Conservation (phyloP, 2,113 vertebrate species). For the Recurvirostra avosetta region DNA sequence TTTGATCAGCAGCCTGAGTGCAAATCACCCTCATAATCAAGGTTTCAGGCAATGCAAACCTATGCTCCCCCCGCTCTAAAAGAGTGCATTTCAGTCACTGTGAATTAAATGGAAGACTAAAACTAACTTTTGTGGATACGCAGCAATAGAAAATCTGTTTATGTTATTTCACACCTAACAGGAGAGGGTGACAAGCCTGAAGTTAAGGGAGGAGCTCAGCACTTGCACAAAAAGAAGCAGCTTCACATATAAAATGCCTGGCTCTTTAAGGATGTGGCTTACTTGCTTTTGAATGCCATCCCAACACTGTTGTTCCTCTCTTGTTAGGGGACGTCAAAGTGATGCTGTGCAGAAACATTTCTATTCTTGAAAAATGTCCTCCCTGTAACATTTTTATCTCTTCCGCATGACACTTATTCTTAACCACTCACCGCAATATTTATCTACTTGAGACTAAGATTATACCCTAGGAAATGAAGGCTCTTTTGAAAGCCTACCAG, state of each 20-base stretch:
- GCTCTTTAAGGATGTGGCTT: background rate
- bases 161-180: background rate
- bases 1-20: conserved; percentile 14
- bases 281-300: background rate
- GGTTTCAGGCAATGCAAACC: background rate
- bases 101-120: background rate
- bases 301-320: background rate
- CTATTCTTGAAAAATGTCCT: background rate
- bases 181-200: background rate
- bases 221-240: background rate
- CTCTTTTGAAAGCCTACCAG: background rate
- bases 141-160: background rate
- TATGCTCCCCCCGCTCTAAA: background rate
- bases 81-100: background rate
- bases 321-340: background rate
- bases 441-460: conserved; percentile 2
- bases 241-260: background rate
- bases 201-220: background rate
- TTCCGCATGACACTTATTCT: background rate
- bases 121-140: background rate
- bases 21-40: background rate
- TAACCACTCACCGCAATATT: conserved; percentile 23
- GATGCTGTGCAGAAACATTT: background rate
- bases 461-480: background rate
- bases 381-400: background rate